Evolutionary conservation across 2,888 invertebrate species (phyloP), one percentile per base, ranked within the genome.

Genomic region (Lacanobia oleracea): DNA sequence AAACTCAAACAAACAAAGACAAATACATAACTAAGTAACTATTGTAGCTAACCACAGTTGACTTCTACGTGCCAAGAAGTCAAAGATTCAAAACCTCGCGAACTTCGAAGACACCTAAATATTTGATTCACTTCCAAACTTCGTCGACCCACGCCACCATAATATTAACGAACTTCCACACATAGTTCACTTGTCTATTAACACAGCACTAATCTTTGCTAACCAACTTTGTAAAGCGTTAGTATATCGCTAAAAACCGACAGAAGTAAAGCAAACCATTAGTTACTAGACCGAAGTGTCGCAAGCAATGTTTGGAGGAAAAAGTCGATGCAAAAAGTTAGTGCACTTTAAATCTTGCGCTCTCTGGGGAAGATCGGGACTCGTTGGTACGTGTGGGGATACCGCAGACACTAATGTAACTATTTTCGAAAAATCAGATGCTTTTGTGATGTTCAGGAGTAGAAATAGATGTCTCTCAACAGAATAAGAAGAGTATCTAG

Each of bases 61-160:
- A 67, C 57, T 51, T 43, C 48, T 10, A 64, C 27, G 37, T 51
- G n/a, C 14, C 56, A 59, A 66, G 54, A 67, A 66, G 45, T 78
- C 63, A 78, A 82, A 71, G 62, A 71, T 82, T 78, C 79, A 33
- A 56, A 67, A 63, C 45, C 54, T 48, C 21, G 4, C 14, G 50
- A 82, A 78, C 72, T 82, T 45, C 23, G 18, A 78, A 78, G 72
- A 56, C 62, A 78, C 51, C 54, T 82, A 60, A 59, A 82, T 78
- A 82, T 82, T 78, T 60, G 66, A 78, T 78, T 78, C 79, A 40
- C 50, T 63, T 63, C 51, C 72, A 63, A 82, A 78, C 62, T 78
- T 63, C 18, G 27, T 62, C 27, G 37, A 62, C 53, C 64, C 56
- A 33, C 69, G 37, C 77, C 51, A 59, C 48, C 71, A 37, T 78